Base-by-base conservation (phyloP, 1,140 invertebrate genomes). In the Rhynchophorus ferrugineus region DNA sequence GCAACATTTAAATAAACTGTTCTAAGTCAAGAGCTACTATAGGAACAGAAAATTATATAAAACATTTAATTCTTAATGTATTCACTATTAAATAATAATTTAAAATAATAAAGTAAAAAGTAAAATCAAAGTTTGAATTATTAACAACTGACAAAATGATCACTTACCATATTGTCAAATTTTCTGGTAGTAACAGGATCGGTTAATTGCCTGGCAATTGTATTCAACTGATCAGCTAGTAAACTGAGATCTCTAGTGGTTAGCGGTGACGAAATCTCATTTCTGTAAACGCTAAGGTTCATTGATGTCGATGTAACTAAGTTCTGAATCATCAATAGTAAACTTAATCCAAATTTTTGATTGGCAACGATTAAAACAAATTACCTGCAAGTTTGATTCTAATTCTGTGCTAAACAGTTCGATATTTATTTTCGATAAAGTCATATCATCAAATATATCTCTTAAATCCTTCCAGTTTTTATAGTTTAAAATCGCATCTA, bases 191-290 rank as follows among this genome's bases (percentile, higher is more conserved):
- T 83, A 34, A 77, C 76, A 20, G 80, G 68, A 62, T 88, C 84
- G 1, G 64, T 75, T 59, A 88, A 74, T 71, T 87, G 83, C 21
- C 81, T 76, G 1, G 82, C 81, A 20, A 88, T 77, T 54, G 80
- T 82, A 51, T 85, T 79, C 48, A 88, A 69, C 65, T 89, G 85
- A 63, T 87, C 81, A 11, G 83, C 78, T 43, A 89, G 75, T 1
- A 83, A 80, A 35, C 75, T 78, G 35, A 88, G 66, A 67, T 88
- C 85, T 63, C 81, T 84, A 37, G 77, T 78, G 5, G 83, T 75
- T 35, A 87, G 75, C n/a, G 81, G 76, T n/a, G 78, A 78, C 47
- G 77, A 77, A 42, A 78, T 73, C 47, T 76, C 73, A 13, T 57
- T 64, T 56, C 84, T 78, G 57, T 84, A 80, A 43, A 75, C 74